Evolutionary conservation across 1,140 invertebrate species (phyloP), one percentile per base, ranked within the genome.

Genomic region (Drosophila lowei): DNA sequence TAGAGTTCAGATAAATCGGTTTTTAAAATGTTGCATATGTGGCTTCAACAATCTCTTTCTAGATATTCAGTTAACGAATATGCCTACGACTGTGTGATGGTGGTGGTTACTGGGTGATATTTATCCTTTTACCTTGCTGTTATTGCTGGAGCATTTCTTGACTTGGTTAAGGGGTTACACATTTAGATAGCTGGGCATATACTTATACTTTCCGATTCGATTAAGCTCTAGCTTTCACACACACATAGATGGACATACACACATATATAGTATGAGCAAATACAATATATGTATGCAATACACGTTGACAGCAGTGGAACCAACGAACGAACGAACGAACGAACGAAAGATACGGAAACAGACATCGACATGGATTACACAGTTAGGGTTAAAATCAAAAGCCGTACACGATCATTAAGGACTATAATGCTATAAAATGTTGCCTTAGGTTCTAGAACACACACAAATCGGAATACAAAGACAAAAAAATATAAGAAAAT

Each of bases 1-100:
- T 44, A 62, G 28, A 67, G 56, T 76, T 72, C 21, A 65, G 50
- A 64, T 62, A 63, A 75, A 72, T 64, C 77, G 57, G 52, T 76
- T 38, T 57, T 46, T 50, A 47, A 72, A 25, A 58, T 54, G 49
- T 70, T 68, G 23, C 64, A 67, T 48, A 56, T 75, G 21, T 57
- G 15, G 38, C 30, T 50, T 67, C 46, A 57, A 64, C 68, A 57
- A 70, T 77, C 67, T 84, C 65, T 89, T 81, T 59, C 60, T 83
- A 77, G 65, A 89, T 89, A 77, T 89, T 86, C 84, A 86, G 75
- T 84, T 89, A 81, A 77, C 61, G 62, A 73, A 77, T 72, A 83
- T 72, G 65, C 72, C 60, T 54, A 62, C 57, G 18, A 46, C 28
- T 25, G 46, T 57, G 62, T 72, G 38, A 62, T 25, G 41, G 54